Percentiles rank a stretch among this genome's conserved stretches.
Evolutionary conservation across 2,113 vertebrate species (phyloP).

Genomic region (Sinosuthora webbiana): DNA sequence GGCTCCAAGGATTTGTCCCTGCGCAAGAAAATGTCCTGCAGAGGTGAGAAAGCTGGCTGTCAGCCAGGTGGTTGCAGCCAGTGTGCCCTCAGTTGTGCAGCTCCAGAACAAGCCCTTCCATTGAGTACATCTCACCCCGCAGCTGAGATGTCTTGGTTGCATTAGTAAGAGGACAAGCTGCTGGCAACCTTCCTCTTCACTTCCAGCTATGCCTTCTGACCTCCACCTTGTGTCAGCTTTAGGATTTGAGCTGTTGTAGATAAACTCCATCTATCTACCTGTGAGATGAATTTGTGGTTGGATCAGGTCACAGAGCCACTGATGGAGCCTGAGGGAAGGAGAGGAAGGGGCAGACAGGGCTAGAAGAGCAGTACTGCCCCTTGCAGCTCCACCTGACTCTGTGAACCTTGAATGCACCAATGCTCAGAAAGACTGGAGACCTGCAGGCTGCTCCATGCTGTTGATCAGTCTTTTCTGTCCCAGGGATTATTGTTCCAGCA

Average conservation of each 20-base stretch:
- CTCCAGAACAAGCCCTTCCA: background rate
- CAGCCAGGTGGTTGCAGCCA: background rate
- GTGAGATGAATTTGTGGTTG: background rate
- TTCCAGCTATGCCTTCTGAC: background rate
- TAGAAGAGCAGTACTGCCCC: background rate
- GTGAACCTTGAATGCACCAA: background rate
- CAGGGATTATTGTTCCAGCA: rapidly evolving
- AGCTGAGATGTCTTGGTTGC: background rate
- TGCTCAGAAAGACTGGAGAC: background rate
- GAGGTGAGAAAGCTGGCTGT: background rate
- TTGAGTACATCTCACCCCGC: background rate
- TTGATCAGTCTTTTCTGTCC: background rate
- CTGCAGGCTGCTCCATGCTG: background rate
- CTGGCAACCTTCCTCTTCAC: background rate
- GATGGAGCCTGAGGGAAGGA: background rate
- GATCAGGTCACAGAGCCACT: rapidly evolving
- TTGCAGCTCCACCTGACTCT: background rate
- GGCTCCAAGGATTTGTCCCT: background rate
- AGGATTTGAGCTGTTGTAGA: background rate
- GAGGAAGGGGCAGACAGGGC: background rate
- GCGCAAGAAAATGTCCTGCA: background rate
- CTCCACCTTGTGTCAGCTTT: background rate
- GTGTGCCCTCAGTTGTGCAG: background rate
- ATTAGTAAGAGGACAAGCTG: background rate
- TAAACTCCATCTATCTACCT: background rate